Evolutionary conservation across 2,888 invertebrate species (phyloP), one percentile per base, ranked within the genome.

Genomic region (Drosophila differens): DNA sequence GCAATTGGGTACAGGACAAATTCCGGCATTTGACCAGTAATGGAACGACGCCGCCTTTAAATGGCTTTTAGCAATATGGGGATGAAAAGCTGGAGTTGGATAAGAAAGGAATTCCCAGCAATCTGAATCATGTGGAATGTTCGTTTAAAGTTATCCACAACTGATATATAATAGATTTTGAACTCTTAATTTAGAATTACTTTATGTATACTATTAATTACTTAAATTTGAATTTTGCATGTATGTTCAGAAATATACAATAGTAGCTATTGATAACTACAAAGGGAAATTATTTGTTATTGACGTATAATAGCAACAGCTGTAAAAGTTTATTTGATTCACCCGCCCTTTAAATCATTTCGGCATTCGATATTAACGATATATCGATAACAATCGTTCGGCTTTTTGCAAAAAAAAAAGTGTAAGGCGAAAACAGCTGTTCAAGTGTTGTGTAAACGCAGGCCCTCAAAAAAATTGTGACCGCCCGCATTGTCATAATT

Each of bases 371-470:
- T 44, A 19, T 22, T 30, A 10, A 28, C 7, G 3, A 35, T 28
- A 37, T 37, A 55, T 63, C 64, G 73, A 62, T 66, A 49, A 39
- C 25, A 55, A 44, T 44, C 28, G 32, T 32, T 30, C 39, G 5
- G 19, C 25, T n/a, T 47, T 28, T 9, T 47, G 22, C 33, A 12
- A 30, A 6, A 39, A 49, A 49, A 44, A 61, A 47, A 25, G 16
- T 25, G 58, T 61, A 35, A 61, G 63, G 22, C 3, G 49, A 54
- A 9, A 78, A 59, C 78, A 79, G 78, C 78, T 79, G 79, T 61
- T 47, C 6, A 67, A 76, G 82, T 83, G 82, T 85, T 85, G 85
- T 85, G 82, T 85, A 89, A 85, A 85, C 75, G 89, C 74, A 65
- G 83, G 71, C 74, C 70, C 22, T 65, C 57, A 68, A 67, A 73